These are phyloP conservation scores for Hemaris fuciformis DNA, from an alignment of 2,888 invertebrate species.

Conservation along the genomic window DNA sequence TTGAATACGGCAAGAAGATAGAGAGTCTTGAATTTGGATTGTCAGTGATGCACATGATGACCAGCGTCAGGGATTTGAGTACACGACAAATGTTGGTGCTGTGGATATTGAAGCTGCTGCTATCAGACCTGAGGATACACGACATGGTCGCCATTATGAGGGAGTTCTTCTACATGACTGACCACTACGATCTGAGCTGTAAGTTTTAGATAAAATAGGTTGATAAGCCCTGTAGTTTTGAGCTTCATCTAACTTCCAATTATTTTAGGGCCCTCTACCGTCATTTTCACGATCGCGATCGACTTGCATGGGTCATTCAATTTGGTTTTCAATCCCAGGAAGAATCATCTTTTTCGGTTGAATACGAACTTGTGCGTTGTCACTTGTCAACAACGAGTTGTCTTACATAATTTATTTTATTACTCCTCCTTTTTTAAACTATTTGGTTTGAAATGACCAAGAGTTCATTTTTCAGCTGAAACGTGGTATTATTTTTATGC, in stretches of 20 bases:
- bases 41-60: conserved; percentile 55
- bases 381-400: neutral
- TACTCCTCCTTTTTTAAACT: neutral
- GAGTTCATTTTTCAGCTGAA: conserved; percentile 53
- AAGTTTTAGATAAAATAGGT: conserved; percentile 3
- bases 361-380: too few species aligned
- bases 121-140: conserved; percentile 48
- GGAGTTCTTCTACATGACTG: conserved; percentile 54
- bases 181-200: conserved; percentile 57
- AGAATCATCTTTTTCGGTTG: too few species aligned
- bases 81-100: conserved; percentile 48
- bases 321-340: too few species aligned
- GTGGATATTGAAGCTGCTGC: conserved; percentile 53
- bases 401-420: neutral
- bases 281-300: too few species aligned
- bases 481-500: conserved; percentile 83
- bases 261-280: too few species aligned
- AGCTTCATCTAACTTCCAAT: too few species aligned
- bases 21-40: conserved; percentile 57
- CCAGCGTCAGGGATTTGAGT: conserved; percentile 38
- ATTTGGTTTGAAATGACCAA: conserved; percentile 33
- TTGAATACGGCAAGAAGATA: conserved; percentile 49
- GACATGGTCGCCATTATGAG: conserved; percentile 61
- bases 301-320: too few species aligned
- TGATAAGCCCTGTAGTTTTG: neutral